Conservation (phyloP, 53 echinoderm and acorn worm species). For the Arbacia lixula region DNA sequence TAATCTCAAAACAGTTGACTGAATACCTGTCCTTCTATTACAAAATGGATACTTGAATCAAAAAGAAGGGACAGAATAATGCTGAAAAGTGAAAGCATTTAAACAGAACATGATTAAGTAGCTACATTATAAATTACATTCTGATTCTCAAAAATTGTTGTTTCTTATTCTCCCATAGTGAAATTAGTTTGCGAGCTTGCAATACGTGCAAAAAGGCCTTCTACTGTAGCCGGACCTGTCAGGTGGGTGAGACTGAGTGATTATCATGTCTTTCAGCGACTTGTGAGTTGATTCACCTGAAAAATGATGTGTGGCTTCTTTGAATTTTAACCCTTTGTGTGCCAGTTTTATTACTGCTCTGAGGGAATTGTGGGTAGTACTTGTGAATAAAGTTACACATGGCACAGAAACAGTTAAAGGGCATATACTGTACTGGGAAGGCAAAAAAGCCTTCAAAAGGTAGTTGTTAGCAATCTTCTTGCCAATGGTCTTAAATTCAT, state of each 20-base stretch:
- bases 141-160: background rate
- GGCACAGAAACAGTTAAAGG: no score
- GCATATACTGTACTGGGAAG: no score
- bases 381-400: no score
- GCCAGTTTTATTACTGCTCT: background rate
- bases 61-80: background rate
- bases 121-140: background rate
- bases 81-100: background rate
- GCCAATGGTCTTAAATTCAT: no score
- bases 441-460: no score
- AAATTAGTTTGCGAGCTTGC: conserved; percentile 39
- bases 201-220: conserved; percentile 51
- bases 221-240: conserved; percentile 67
- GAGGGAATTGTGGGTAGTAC: no score
- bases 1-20: background rate
- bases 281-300: no score
- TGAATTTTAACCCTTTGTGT: no score
- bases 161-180: conserved; percentile 28
- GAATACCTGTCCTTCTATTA: background rate
- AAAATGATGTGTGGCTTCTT: no score
- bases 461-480: no score
- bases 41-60: background rate
- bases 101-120: background rate
- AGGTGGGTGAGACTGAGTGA: conserved; percentile 51
- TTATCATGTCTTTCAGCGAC: no score